Base-by-base conservation (phyloP, 2,113 vertebrate genomes). In the Chlamydotis undulata region DNA sequence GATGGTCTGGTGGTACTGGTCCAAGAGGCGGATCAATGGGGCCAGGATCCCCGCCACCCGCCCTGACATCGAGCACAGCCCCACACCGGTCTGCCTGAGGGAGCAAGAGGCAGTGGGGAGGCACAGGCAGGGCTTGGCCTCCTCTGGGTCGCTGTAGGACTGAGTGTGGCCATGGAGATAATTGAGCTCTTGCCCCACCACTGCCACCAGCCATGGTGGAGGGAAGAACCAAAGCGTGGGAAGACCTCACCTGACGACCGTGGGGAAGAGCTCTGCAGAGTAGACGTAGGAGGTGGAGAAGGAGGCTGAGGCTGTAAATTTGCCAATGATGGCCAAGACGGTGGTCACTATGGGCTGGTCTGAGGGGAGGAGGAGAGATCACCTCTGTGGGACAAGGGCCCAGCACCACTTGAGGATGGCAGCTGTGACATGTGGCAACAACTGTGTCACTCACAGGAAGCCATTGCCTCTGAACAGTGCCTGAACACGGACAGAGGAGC, bases 231-330 rank as follows among this genome's bases (percentile, higher is more conserved):
- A 0, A 37, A 21, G 31, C 2, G 1, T 17, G 41, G 16, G 16
- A 45, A 31, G 39, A 53, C 7, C 92, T 98, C 95, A 99, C 99
- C 98, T 98, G 84, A 99, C 15, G 7, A 98, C 15, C 0, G 99
- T 99, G 8, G 99, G 99, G 84, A 98, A 98, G 39, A 99, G 97
- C 87, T 99, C 99, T n/a, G 98, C 98, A 0, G 98, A 97, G 55
- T 99, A 99, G 70, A 99, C 94, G 1, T 98, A 98, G 37, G 96
- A 96, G 28, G 97, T 92, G 19, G 98, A 97, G n/a, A 98, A 98
- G 18, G 96, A 90, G 3, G 97, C 93, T 0, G 97, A 76, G 1
- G 95, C 95, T 6, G 97, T 90, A 52, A 98, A 98, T 94, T 99
- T 99, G 61, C 98, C 98, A 1, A 97, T 45, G 55, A 98, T 95